Percentiles rank a stretch among this genome's conserved stretches.
These are phyloP conservation scores for Sphinx pinastri DNA, from an alignment of 2,888 invertebrate genomes.

Conservation along the genomic window DNA sequence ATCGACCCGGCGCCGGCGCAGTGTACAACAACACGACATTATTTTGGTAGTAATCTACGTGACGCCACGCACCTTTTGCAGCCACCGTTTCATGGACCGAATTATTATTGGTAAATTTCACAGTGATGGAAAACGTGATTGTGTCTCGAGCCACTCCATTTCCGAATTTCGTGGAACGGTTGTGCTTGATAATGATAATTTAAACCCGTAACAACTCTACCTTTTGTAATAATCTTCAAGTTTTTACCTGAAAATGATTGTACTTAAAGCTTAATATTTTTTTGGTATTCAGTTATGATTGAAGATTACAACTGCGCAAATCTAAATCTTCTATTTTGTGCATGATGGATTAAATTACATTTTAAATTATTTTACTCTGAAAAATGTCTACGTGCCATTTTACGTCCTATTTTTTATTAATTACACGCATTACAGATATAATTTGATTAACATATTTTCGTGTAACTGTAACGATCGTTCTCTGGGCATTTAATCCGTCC, in stretches of 20 bases:
- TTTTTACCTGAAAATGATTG: conserved; percentile 17
- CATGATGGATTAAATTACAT: background rate
- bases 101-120: conserved; percentile 69
- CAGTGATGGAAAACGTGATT: conserved; percentile 74
- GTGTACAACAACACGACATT: conserved; percentile 58
- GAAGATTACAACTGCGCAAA: conserved; percentile 12
- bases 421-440: too few species aligned
- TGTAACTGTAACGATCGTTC: too few species aligned
- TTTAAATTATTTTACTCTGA: conserved; percentile 1
- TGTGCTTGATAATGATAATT: conserved; percentile 48
- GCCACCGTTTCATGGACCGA: conserved; percentile 68
- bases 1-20: conserved; percentile 59
- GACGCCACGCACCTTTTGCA: conserved; percentile 70
- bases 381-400: background rate
- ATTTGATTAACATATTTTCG: too few species aligned
- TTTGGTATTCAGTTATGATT: background rate
- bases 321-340: background rate
- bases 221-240: conserved; percentile 13
- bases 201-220: conserved; percentile 31
- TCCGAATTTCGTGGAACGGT: conserved; percentile 60
- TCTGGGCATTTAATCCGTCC: too few species aligned
- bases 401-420: background rate
- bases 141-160: conserved; percentile 64
- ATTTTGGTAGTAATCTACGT: conserved; percentile 70
- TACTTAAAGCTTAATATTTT: conserved; percentile 12